These are phyloP conservation scores for Chelmon rostratus DNA, from an alignment of 2,797 vertebrate genomes.

Conservation along the genomic window DNA sequence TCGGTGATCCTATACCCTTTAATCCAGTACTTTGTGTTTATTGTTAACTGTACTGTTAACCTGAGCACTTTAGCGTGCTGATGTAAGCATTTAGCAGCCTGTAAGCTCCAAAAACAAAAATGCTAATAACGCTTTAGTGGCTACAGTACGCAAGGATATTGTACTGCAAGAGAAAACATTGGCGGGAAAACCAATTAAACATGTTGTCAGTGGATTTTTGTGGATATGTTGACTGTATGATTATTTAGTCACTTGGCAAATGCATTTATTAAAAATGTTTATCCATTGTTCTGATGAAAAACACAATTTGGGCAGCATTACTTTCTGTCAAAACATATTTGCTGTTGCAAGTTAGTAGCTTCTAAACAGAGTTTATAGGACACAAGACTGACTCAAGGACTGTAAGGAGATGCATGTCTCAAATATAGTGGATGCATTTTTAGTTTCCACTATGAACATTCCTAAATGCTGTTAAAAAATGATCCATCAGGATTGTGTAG, in stretches of 20 bases:
- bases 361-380: neutral
- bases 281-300: neutral
- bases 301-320: neutral
- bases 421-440: neutral
- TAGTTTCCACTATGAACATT: neutral
- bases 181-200: neutral
- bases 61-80: neutral
- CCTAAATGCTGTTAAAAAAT: neutral
- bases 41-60: too few relatives aligned
- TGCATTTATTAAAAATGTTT: neutral
- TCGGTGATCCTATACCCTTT: neutral
- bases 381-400: neutral
- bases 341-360: neutral
- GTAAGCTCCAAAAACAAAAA: neutral
- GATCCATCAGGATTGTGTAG: constrained; percentile 14
- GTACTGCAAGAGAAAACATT: neutral
- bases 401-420: neutral
- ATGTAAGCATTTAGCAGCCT: neutral
- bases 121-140: neutral
- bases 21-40: neutral
- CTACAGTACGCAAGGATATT: neutral
- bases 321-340: constrained; percentile 4
- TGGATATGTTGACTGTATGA: neutral
- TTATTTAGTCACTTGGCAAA: neutral
- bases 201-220: neutral